Base-by-base conservation (phyloP, 1,140 invertebrate genomes). In the Ridgeia piscesae region DNA sequence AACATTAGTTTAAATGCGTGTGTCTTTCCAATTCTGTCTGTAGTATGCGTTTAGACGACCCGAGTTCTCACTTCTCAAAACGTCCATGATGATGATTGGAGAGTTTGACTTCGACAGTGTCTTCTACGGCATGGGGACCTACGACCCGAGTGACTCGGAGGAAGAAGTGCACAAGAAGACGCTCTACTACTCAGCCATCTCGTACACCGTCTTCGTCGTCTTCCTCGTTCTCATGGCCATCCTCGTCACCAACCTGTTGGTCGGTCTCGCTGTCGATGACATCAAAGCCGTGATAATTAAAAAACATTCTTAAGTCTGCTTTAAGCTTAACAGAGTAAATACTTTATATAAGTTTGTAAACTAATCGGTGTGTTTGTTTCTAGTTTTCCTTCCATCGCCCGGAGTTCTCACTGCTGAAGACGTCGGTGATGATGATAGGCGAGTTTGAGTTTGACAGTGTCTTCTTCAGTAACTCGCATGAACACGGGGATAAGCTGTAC, bases 241-340 rank as follows among this genome's bases (percentile, higher is more conserved):
- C 93, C 94, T 96, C 91, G 94, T 96, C 93, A 96, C 96, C 96
- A 96, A 96, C 95, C 95, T 96, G 92, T 95, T 95, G 93, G 95
- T 96, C 93, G 96, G 96, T 95, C 94, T 96, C 94, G 96, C 96
- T 94, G 96, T 96, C 91, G 96, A 96, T 94, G 96, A 96, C 93
- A 96, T 96, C 92, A 96, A 96, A 93, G 95, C 94, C 35, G 95
- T 96, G 35, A n/a, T n/a, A n/a, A n/a, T n/a, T n/a, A n/a, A n/a
- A n/a, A n/a, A n/a, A n/a, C n/a, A n/a, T n/a, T n/a, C n/a, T n/a
- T n/a, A n/a, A n/a, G n/a, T n/a, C n/a, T n/a, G n/a, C n/a, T n/a
- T n/a, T n/a, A n/a, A 42, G 11, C n/a, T n/a, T n/a, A n/a, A n/a
- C n/a, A n/a, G n/a, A n/a, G n/a, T 6, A 42, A 42, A 42, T 42